Evolutionary conservation across 2,113 vertebrate genomes (phyloP), one percentile per base, ranked within the genome.

Genomic region (Fulmarus glacialis): DNA sequence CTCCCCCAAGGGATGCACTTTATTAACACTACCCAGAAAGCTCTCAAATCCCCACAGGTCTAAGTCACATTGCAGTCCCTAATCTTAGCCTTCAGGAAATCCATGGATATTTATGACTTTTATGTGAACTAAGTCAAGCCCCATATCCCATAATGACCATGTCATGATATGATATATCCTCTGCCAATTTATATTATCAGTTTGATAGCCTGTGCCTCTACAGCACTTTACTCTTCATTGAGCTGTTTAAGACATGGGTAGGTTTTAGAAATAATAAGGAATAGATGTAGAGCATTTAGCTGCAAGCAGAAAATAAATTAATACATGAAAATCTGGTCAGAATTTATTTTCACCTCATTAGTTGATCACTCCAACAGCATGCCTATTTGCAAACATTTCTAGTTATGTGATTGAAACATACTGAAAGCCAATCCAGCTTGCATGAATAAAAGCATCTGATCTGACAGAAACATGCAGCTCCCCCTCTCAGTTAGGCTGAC

Each of bases 211-310:
- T 24, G 3, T 55, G 23, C 43, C 34, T 92, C 82, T 79, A 30
- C 23, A 71, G 47, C 47, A 72, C 59, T 91, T 84, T 15, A 75
- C 19, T 93, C 47, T 81, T 90, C 59, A 58, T 4, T 81, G 55
- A 83, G 32, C 79, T 86, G 40, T 48, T 90, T 89, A 67, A 89
- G 23, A 84, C 79, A 89, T 4, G 19, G 5, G 29, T 62, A 86
- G 29, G 27, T 86, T 92, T 83, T 81, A 94, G 62, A 93, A 83
- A 89, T 70, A 74, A 66, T 70, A 62, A 62, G 30, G n/a, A 97
- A 77, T 50, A 92, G 23, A 66, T 50, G 21, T 9, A 43, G 21
- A 62, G 29, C n/a, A 53, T 53, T 59, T 56, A 81, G 68, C 63
- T 82, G 38, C 26, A 80, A 74, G 45, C 32, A 83, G 56, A 87